Base-by-base conservation (phyloP, 2,888 invertebrate species). In the Cantharis flavilabris region DNA sequence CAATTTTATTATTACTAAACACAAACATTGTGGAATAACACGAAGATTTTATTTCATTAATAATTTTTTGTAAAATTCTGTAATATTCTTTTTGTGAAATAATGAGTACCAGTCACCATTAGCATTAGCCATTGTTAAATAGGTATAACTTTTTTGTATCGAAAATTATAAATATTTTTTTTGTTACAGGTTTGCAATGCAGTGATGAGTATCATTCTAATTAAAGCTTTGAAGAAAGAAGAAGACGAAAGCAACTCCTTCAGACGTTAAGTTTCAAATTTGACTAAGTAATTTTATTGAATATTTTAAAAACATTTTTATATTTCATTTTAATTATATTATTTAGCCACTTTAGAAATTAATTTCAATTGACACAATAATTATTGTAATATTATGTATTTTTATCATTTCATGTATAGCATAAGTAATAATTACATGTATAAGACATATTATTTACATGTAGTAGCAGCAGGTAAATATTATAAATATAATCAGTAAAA, bases 191-290 rank as follows among this genome's bases (percentile, higher is more conserved):
- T 94, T 4, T 88, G 95, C 73, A 93, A 94, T 84, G 92, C 91
- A 7, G 94, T 93, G 0, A 90, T 95, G 88, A 92, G 94, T 1
- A 83, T 94, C 65, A 90, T 95, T 11, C 90, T 96, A 13, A 90
- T 93, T 10, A 93, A 94, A 87, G 95, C 95, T 2, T 90, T 95
- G 28, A 93, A 92, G 85, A 94, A 94, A 86, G 95, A 95, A 89
- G 93, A 94, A 82, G 92, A 94, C 3, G 89, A 87, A 76, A 90
- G 91, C 0, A 89, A 90, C 76, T 88, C 89, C 10, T 92, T 90
- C 83, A 70, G 77, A 7, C 72, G 76, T 69, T 79, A 73, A 49
- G 49, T 49, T 49, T n/a, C n/a, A 49, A 49, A 13, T 49, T n/a
- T 13, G n/a, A 49, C 49, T n/a, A 49, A 49, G 49, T n/a, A 49